phyloP scores from a whole-genome alignment of 2,888 invertebrate genomes.

The Scaptomyza flava region DNA sequence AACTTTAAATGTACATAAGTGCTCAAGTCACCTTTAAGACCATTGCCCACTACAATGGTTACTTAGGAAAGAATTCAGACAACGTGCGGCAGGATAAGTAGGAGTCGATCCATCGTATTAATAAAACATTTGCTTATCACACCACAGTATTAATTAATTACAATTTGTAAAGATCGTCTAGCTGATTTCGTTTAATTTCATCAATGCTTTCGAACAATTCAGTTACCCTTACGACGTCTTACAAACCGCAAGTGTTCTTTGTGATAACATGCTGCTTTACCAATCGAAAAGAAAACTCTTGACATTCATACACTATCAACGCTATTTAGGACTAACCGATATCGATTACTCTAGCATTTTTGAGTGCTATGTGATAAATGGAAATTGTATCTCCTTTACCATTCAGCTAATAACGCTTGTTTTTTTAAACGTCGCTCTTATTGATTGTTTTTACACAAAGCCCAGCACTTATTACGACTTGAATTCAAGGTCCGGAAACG shows the following conservation, averaged over 20 bases:
- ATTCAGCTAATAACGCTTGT: constrained; percentile 1
- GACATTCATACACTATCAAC: constrained; percentile 30
- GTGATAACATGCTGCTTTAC: not conserved
- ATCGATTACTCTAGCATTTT: constrained; percentile 24
- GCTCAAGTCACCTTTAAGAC: no score
- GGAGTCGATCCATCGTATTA: no score
- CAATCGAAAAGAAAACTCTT: constrained; percentile 7
- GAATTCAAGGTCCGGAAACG: constrained; percentile 7
- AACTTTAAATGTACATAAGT: no score
- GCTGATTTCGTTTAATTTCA: not conserved
- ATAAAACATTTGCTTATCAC: no score
- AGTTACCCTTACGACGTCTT: not conserved
- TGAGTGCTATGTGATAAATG: constrained; percentile 19
- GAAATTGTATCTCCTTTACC: constrained; percentile 1
- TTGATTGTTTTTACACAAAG: not conserved
- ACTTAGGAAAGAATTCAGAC: no score
- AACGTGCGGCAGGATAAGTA: no score
- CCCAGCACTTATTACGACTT: not conserved
- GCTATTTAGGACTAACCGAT: constrained; percentile 35
- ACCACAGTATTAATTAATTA: not conserved
- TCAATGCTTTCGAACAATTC: not conserved
- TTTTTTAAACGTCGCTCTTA: not conserved
- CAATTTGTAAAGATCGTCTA: not conserved
- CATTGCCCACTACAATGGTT: no score
- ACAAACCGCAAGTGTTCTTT: not conserved